Percentiles rank a stretch among this genome's conserved stretches.
Evolutionary conservation across 2,797 vertebrate genomes (phyloP).

Genomic region (Mionectes olivaceus): DNA sequence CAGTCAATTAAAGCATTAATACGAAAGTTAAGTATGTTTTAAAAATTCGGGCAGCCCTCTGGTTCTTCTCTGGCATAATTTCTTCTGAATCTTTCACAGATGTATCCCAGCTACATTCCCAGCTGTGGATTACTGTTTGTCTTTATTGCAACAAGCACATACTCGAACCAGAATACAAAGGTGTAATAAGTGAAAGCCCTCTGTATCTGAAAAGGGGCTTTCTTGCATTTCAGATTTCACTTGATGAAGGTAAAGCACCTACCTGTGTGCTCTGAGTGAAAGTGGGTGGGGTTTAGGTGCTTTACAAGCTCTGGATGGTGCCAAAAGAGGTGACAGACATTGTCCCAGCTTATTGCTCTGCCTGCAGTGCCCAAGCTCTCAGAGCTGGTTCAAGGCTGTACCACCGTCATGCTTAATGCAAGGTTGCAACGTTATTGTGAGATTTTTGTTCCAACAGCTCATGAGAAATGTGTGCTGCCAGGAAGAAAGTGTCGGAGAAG

Average conservation of each 20-base stretch:
- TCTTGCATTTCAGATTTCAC: background rate
- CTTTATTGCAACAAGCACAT: background rate
- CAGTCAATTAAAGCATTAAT: background rate
- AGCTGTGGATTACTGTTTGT: background rate
- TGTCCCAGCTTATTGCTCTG: background rate
- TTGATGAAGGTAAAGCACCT: background rate
- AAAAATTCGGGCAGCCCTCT: background rate
- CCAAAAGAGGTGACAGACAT: background rate
- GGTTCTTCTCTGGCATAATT: background rate
- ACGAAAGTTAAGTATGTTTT: background rate
- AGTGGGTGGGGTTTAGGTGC: no score
- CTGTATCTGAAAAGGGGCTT: background rate
- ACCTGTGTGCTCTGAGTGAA: no score
- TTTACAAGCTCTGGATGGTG: background rate
- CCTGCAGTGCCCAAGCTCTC: background rate
- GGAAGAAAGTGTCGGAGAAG: background rate
- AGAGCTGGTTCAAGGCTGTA: background rate
- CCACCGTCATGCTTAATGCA: fast-evolving
- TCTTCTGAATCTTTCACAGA: background rate
- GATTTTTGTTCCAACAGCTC: background rate
- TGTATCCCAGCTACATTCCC: background rate
- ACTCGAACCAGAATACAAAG: background rate
- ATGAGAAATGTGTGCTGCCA: background rate
- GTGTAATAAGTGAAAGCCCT: background rate
- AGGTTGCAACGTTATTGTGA: background rate